These are phyloP conservation scores for Sitophilus oryzae DNA, from an alignment of 1,140 invertebrate genomes.

Conservation along the genomic window DNA sequence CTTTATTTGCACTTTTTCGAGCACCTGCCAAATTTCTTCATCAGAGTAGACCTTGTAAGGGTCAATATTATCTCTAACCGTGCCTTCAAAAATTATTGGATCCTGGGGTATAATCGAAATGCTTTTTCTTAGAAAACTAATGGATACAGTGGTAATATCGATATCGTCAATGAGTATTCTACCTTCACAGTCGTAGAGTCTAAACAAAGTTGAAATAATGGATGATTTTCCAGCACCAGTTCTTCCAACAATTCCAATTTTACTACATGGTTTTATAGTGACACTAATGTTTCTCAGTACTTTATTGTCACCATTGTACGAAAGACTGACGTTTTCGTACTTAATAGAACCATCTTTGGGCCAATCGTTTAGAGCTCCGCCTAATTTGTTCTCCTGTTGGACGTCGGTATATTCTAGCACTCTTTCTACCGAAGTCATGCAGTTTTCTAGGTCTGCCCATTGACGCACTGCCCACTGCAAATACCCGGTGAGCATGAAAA, in stretches of 20 bases:
- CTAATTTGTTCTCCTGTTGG: constrained; percentile 59
- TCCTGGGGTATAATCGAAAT: constrained; percentile 84
- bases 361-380: constrained; percentile 50
- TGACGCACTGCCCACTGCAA: constrained; percentile 62
- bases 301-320: constrained; percentile 58
- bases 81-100: constrained; percentile 60
- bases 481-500: constrained; percentile 53
- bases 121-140: constrained; percentile 51
- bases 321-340: constrained; percentile 60
- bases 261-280: constrained; percentile 52
- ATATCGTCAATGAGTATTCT: constrained; percentile 52
- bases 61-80: constrained; percentile 53
- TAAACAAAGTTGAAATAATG: constrained; percentile 66
- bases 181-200: constrained; percentile 51
- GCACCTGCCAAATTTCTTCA: constrained; percentile 35
- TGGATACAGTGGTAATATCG: constrained; percentile 16
- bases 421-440: constrained; percentile 74
- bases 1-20: constrained; percentile 41
- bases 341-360: constrained; percentile 63
- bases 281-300: constrained; percentile 72
- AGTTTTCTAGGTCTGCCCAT: constrained; percentile 63
- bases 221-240: constrained; percentile 83
- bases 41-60: constrained; percentile 51
- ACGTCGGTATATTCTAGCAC: constrained; percentile 68
- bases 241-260: constrained; percentile 71